Evolutionary conservation across 2,113 vertebrate genomes (phyloP), one percentile per base, ranked within the genome.

Genomic region (Leuciscus idus): DNA sequence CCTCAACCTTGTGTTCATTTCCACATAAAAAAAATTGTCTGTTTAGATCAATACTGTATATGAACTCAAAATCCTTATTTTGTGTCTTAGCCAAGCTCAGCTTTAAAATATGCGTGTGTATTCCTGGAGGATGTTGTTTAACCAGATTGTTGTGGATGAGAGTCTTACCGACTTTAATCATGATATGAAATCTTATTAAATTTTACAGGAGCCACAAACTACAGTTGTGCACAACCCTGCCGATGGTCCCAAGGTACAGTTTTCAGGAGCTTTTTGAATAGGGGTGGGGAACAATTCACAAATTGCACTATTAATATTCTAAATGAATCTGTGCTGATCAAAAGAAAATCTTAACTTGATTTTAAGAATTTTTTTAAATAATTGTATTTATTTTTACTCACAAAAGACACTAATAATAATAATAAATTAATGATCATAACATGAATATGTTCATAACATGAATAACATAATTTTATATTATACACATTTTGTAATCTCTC

Each of bases 201-300:
- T 84, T 91, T 93, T 86, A 57, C 94, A 99, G 98, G 98, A 99
- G 89, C 98, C 98, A 90, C 98, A 99, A 95, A 99, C 97, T 92
- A 99, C 98, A 43, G 98, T 99, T 95, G 98, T 99, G 85, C 98
- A 99, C 94, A 99, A 99, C 88, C 97, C 97, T 92, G 95, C 96
- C 62, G 98, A 99, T 92, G 98, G 98, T 89, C 96, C 98, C 94
- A 99, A 99, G 97, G 98, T 99, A 94, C 96, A 96, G 21, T 88
- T n/a, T 62, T 64, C 48, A 23, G 8, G n/a, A 28, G 46, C n/a
- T 15, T 75, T 6, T 59, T 11, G 19, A 68, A 43, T 15, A 57
- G 10, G n/a, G 30, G 23, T 43, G 21, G 36, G 9, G 19, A 72
- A 21, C 8, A 36, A 30, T 39, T 83, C 43, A 77, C 15, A 11